Conservation (phyloP, 2,113 vertebrate genomes). For the Hypocryptadius cinnamomeus region DNA sequence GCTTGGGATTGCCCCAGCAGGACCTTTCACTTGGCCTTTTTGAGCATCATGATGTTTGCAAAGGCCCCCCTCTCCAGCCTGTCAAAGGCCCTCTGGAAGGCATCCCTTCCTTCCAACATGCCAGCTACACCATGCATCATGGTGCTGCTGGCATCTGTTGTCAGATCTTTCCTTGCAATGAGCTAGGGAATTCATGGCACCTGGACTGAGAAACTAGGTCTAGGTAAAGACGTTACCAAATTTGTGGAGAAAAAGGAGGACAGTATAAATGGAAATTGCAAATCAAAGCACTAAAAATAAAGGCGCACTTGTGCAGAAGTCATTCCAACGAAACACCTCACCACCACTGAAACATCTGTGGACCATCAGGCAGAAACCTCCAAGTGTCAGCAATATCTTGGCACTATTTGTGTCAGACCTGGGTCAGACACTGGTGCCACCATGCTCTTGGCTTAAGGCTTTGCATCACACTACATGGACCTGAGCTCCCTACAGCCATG, state of each 20-base stretch:
- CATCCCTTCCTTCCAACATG: not conserved
- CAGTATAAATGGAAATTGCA: not conserved
- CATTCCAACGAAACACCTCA: not conserved
- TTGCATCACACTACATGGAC: not conserved
- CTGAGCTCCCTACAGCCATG: not conserved
- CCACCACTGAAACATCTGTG: not conserved
- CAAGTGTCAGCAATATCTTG: not conserved
- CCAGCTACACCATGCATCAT: not conserved
- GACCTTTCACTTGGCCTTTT: not conserved
- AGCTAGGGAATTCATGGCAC: not conserved
- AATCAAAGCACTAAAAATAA: not conserved
- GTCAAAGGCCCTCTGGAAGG: not conserved
- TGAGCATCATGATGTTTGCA: not conserved
- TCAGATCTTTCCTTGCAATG: not conserved
- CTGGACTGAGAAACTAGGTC: not conserved
- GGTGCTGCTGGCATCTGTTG: not conserved
- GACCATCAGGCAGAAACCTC: not conserved
- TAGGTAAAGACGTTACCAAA: not conserved
- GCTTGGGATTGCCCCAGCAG: not conserved
- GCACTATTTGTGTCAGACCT: not conserved
- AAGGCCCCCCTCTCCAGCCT: not conserved
- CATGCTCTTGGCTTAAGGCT: not conserved
- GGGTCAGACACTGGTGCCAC: not conserved
- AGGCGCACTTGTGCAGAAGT: not conserved
- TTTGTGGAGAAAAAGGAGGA: not conserved